A percentile compares a stretch with the other conserved stretches of the same genome.
phyloP scores from a whole-genome alignment of 2,113 vertebrate genomes.

The Serilophus lunatus region DNA sequence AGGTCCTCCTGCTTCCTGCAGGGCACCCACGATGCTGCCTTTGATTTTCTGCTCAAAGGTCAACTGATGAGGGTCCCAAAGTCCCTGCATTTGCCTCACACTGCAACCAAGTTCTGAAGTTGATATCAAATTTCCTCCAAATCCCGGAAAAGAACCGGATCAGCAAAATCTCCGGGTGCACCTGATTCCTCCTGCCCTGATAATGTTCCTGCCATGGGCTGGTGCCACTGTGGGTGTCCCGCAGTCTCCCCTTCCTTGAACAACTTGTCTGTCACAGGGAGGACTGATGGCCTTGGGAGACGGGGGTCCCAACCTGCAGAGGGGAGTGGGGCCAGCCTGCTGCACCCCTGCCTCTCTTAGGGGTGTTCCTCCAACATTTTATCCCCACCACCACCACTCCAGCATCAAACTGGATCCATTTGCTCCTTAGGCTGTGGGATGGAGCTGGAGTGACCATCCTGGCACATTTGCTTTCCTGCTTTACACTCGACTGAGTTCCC shows the following conservation, averaged over 20 bases:
- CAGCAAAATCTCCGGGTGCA: background rate
- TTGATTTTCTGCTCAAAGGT: background rate
- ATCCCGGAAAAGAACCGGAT: background rate
- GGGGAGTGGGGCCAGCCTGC: background rate
- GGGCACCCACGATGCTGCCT: background rate
- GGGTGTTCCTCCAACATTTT: background rate
- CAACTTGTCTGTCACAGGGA: background rate
- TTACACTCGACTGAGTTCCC: background rate
- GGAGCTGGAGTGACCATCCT: background rate
- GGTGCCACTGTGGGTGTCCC: background rate
- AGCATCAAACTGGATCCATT: accelerated
- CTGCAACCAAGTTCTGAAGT: background rate
- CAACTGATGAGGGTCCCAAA: background rate
- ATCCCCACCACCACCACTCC: background rate
- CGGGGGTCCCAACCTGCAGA: background rate
- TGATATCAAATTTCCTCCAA: background rate
- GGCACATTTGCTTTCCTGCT: background rate
- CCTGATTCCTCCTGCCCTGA: background rate
- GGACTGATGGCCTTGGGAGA: background rate
- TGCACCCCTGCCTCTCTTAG: background rate
- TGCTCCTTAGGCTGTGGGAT: background rate
- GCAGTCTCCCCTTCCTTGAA: background rate
- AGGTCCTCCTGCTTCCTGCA: background rate
- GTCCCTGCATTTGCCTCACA: background rate
- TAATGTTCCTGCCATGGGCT: accelerated